Percentiles rank a stretch among this genome's conserved stretches.
Conservation (phyloP, 2,113 vertebrate genomes). For the Notarius lentiginosus region DNA sequence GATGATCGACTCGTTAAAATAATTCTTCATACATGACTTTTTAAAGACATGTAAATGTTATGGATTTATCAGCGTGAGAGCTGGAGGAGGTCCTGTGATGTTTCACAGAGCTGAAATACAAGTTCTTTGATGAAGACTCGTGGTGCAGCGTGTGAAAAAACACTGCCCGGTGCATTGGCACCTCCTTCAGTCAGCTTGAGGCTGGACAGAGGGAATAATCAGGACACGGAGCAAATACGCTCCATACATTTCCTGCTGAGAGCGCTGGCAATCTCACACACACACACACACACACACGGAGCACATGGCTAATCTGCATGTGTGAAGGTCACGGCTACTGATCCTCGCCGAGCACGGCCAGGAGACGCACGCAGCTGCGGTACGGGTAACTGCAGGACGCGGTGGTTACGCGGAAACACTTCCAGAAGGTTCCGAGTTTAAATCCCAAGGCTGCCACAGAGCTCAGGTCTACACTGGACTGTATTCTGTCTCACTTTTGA, state of each 20-base stretch:
- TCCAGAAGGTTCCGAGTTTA: not conserved
- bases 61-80: not conserved
- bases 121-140: not conserved
- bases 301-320: constrained; percentile 90
- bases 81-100: too few relatives aligned
- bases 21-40: too few relatives aligned
- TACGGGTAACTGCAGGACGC: not conserved
- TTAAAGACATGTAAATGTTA: not conserved
- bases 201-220: constrained; percentile 46
- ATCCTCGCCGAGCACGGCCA: constrained; percentile 71
- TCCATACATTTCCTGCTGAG: constrained; percentile 68
- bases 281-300: constrained; percentile 48
- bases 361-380: not conserved
- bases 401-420: not conserved
- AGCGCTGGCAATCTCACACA: constrained; percentile 59
- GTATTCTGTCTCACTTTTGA: too few relatives aligned
- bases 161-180: constrained; percentile 40
- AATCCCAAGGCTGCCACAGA: not conserved
- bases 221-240: constrained; percentile 50
- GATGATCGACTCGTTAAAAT: not conserved
- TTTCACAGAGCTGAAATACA: not conserved
- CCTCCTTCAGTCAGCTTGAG: constrained; percentile 40
- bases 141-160: not conserved
- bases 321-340: constrained; percentile 82
- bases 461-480: not conserved